Evolutionary conservation across 2,113 vertebrate species (phyloP).

Genomic region (Psittacula cyanocephala): DNA sequence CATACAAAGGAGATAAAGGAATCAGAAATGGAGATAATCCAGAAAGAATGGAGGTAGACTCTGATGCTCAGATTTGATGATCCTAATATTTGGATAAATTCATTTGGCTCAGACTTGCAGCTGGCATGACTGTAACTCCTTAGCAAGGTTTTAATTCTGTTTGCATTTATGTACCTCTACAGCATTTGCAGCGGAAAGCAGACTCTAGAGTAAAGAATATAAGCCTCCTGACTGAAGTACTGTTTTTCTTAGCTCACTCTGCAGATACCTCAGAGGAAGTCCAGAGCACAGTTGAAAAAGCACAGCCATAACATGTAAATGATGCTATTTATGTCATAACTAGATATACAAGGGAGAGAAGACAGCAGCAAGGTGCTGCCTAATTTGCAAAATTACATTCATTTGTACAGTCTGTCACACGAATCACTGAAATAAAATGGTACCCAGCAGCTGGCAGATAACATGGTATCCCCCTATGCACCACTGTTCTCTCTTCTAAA

Average conservation of each 20-base stretch:
- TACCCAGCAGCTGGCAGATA: slow-evolving; percentile 7
- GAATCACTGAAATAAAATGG: background rate
- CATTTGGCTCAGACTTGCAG: background rate
- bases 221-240: background rate
- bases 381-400: slow-evolving; percentile 5
- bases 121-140: background rate
- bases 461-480: background rate
- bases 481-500: background rate
- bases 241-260: background rate
- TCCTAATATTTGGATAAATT: background rate
- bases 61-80: background rate
- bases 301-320: background rate
- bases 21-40: background rate
- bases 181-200: background rate
- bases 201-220: background rate
- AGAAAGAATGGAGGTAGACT: background rate
- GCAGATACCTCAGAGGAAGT: background rate
- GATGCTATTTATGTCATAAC: background rate
- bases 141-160: background rate
- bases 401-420: background rate
- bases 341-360: background rate
- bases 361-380: background rate
- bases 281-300: background rate
- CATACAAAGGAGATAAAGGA: background rate
- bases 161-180: background rate